Conservation (phyloP, 2,797 vertebrate genomes). For the Phrynocephalus forsythii region DNA sequence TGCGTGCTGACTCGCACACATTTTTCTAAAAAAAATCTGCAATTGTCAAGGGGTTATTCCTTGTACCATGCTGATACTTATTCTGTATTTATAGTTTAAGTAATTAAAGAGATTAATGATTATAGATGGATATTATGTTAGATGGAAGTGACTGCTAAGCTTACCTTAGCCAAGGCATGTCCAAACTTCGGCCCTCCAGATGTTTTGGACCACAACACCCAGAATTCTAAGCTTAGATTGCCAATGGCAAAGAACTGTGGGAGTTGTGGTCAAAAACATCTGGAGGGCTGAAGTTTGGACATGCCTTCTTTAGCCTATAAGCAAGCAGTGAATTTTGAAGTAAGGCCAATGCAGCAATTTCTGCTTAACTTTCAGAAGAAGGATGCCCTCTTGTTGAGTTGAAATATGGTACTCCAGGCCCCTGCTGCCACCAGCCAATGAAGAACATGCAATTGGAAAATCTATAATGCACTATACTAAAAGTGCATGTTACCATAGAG, state of each 20-base stretch:
- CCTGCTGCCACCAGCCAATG: constrained; percentile 30
- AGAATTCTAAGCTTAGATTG: too few species aligned
- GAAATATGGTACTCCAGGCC: neutral
- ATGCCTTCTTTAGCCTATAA: neutral
- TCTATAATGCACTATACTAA: constrained; percentile 29
- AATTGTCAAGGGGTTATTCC: neutral
- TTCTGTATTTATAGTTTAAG: neutral
- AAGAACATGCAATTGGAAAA: neutral
- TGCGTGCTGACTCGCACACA: too few species aligned
- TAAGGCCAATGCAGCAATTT: neutral
- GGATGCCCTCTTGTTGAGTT: constrained; percentile 10
- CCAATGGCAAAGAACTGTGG: too few species aligned
- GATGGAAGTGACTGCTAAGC: neutral
- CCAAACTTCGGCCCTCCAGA: too few species aligned
- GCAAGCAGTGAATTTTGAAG: neutral
- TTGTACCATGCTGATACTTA: neutral
- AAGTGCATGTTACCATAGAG: constrained; percentile 33
- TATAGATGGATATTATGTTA: neutral
- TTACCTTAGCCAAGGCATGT: too few species aligned
- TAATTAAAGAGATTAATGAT: neutral
- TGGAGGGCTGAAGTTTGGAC: too few species aligned
- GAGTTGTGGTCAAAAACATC: too few species aligned
- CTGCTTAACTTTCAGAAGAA: constrained; percentile 25
- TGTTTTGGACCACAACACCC: too few species aligned
- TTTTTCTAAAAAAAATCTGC: neutral